A percentile compares a stretch with the other conserved stretches of the same genome.
Conservation (phyloP, 1,140 invertebrate genomes). For the Drosophila bipectinata region DNA sequence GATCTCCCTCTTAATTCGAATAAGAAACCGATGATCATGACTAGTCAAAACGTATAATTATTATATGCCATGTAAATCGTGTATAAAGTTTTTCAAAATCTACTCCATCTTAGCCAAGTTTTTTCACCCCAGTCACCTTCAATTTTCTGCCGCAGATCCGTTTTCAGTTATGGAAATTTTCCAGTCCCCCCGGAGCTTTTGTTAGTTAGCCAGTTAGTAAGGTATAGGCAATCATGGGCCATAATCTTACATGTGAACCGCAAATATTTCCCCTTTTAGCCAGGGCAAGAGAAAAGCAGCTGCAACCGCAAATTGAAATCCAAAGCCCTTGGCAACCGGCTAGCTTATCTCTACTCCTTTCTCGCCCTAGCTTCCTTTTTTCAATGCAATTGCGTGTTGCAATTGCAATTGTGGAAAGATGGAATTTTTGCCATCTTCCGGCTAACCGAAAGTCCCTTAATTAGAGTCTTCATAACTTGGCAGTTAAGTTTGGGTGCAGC, state of each 20-base stretch:
- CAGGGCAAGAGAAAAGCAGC: conserved; percentile 27
- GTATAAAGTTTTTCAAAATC: neutral
- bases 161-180: conserved; percentile 46
- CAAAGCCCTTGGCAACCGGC: conserved; percentile 45
- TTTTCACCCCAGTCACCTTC: conserved; percentile 21
- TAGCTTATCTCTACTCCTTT: conserved; percentile 2
- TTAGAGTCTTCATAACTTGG: conserved; percentile 24
- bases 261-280: conserved; percentile 59
- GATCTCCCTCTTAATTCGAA: too few species aligned
- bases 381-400: conserved; percentile 36
- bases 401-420: conserved; percentile 36
- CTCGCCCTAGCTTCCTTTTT: neutral
- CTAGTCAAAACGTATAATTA: neutral
- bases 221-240: conserved; percentile 53
- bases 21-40: neutral
- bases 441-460: conserved; percentile 26
- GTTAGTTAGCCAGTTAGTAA: conserved; percentile 15
- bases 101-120: neutral
- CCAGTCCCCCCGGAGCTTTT: conserved; percentile 2
- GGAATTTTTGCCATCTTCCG: conserved; percentile 12
- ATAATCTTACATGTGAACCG: conserved; percentile 73
- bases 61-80: too few species aligned
- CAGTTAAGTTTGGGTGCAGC: neutral
- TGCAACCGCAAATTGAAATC: conserved; percentile 61
- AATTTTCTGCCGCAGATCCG: conserved; percentile 21